phyloP scores from a whole-genome alignment of 1,140 invertebrate species.

The Drosophila kurseongensis region DNA sequence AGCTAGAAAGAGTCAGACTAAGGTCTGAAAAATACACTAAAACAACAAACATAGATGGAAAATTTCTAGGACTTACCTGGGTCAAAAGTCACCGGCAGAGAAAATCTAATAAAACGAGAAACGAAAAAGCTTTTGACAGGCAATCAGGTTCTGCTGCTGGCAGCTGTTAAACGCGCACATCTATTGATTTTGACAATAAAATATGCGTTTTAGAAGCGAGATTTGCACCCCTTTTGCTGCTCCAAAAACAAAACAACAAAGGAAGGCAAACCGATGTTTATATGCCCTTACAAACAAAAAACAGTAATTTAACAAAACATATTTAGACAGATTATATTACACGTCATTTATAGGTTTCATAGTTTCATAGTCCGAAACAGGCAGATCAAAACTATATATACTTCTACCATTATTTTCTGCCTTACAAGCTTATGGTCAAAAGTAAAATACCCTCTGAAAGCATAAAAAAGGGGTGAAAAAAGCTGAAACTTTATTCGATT shows the following conservation, averaged over 20 bases:
- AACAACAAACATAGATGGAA: background rate
- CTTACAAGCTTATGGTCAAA: too few species aligned
- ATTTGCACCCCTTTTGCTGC: background rate
- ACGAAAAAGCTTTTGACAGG: slow-evolving; percentile 30
- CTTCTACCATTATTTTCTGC: too few species aligned
- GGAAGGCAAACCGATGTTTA: background rate
- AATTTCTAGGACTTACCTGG: slow-evolving; percentile 55
- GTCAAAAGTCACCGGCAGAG: slow-evolving; percentile 8
- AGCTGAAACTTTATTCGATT: slow-evolving; percentile 71
- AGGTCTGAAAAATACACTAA: slow-evolving; percentile 7
- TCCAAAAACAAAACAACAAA: background rate
- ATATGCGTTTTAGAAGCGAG: slow-evolving; percentile 18
- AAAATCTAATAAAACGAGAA: slow-evolving; percentile 59
- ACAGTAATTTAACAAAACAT: too few species aligned
- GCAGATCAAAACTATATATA: too few species aligned
- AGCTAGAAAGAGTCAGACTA: slow-evolving; percentile 11
- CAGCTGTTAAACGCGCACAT: slow-evolving; percentile 76
- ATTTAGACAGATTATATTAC: too few species aligned
- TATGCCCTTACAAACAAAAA: background rate
- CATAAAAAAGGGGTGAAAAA: slow-evolving; percentile 27
- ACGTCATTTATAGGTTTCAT: too few species aligned
- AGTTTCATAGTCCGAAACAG: too few species aligned
- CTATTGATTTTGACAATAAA: slow-evolving; percentile 75
- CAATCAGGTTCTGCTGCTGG: slow-evolving; percentile 27
- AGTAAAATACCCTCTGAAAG: background rate